phyloP scores from a whole-genome alignment of 35 echinoderm and acorn worm genomes.

The Lytechinus pictus region DNA sequence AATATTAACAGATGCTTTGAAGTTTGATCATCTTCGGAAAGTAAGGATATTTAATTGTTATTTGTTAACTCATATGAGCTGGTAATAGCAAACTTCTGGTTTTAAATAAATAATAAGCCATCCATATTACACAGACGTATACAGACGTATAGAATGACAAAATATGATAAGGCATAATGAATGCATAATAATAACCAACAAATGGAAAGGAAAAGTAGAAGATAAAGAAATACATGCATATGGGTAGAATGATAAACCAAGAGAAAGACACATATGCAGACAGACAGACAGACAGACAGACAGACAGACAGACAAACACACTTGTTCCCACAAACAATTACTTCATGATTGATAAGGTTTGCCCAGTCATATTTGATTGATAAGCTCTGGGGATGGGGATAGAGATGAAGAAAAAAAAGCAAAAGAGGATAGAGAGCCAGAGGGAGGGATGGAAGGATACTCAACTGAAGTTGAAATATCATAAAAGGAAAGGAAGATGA shows the following conservation, averaged over 20 bases:
- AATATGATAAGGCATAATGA: neutral
- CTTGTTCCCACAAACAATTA: neutral
- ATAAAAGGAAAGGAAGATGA: neutral
- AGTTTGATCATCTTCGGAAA: neutral
- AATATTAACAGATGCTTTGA: neutral
- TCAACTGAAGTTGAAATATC: no score
- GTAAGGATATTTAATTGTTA: neutral
- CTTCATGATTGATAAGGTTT: neutral
- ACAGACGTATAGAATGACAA: neutral
- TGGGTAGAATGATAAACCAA: neutral
- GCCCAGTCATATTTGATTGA: neutral
- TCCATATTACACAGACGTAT: no score
- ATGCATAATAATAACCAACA: neutral
- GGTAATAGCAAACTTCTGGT: no score
- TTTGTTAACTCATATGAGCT: no score
- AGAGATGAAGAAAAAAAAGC: neutral
- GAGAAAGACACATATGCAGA: neutral
- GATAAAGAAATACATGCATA: neutral
- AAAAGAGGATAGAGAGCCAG: neutral
- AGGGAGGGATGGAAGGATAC: neutral
- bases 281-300: constrained; percentile 28
- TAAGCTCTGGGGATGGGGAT: neutral
- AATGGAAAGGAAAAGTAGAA: neutral
- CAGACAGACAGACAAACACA: constrained; percentile 7
- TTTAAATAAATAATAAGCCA: no score